phyloP scores from a whole-genome alignment of 1,140 invertebrate genomes.

The Hesperophylax magnus region DNA sequence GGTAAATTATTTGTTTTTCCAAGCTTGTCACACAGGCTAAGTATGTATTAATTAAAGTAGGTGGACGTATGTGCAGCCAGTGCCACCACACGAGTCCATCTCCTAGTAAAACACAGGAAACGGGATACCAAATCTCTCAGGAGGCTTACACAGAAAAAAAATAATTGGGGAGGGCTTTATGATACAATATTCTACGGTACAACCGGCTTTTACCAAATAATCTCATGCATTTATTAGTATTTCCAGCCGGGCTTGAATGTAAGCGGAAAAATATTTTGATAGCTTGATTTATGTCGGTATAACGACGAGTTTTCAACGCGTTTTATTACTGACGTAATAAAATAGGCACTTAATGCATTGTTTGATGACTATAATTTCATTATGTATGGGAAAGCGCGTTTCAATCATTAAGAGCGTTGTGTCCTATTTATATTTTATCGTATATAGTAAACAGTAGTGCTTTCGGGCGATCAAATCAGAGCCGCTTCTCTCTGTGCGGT shows the following conservation, averaged over 20 bases:
- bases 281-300: background rate
- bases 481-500: too few relatives aligned
- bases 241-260: background rate
- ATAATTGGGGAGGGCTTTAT: too few relatives aligned
- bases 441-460: too few relatives aligned
- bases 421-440: too few relatives aligned
- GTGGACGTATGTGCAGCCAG: conserved; percentile 7
- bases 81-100: background rate
- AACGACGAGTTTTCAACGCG: conserved; percentile 9
- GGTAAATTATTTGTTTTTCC: conserved; percentile 55
- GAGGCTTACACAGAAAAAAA: background rate
- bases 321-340: background rate
- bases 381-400: background rate
- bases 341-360: background rate
- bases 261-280: conserved; percentile 8
- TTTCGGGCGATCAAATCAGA: too few relatives aligned
- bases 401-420: background rate
- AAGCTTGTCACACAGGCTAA: conserved; percentile 54
- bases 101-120: conserved; percentile 31
- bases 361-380: too few relatives aligned
- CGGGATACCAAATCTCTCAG: background rate
- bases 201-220: background rate
- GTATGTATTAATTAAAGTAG: conserved; percentile 55
- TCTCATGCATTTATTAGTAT: conserved; percentile 1
- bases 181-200: background rate